phyloP scores from a whole-genome alignment of 2,888 invertebrate species.

The Camponotus fellah region DNA sequence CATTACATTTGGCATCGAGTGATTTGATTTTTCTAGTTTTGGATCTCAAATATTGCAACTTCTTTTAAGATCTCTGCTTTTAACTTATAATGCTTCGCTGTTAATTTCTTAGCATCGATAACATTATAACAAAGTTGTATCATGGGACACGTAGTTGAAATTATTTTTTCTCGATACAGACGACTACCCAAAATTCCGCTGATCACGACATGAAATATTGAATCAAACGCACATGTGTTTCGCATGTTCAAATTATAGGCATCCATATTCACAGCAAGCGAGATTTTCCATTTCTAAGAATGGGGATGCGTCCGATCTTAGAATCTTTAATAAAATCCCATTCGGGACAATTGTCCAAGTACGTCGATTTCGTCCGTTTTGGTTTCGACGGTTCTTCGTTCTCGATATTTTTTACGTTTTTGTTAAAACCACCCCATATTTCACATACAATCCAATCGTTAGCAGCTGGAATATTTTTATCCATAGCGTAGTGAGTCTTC shows the following conservation, averaged over 20 bases:
- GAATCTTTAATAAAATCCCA: slow-evolving; percentile 56
- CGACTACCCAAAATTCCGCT: not conserved
- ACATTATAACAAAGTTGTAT: slow-evolving; percentile 23
- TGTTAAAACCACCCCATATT: not conserved
- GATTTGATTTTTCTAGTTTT: too few relatives aligned
- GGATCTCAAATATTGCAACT: too few relatives aligned
- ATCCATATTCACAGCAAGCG: not conserved
- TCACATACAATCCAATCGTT: not conserved
- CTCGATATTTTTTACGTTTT: not conserved
- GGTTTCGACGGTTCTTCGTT: not conserved
- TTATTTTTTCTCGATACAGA: not conserved
- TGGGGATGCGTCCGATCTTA: slow-evolving; percentile 44
- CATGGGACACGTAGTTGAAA: not conserved
- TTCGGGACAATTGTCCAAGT: slow-evolving; percentile 60
- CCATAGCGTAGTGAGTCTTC: not conserved
- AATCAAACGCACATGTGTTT: slow-evolving; percentile 2
- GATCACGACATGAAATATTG: not conserved
- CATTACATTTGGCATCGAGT: too few relatives aligned
- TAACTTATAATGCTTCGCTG: too few relatives aligned
- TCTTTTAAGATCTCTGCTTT: too few relatives aligned
- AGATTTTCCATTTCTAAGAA: slow-evolving; percentile 54
- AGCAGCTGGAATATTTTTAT: slow-evolving; percentile 4
- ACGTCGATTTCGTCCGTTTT: not conserved
- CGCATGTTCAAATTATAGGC: not conserved
- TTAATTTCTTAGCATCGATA: too few relatives aligned